phyloP scores from a whole-genome alignment of 2,113 vertebrate genomes.

The Onychostoma macrolepis region DNA sequence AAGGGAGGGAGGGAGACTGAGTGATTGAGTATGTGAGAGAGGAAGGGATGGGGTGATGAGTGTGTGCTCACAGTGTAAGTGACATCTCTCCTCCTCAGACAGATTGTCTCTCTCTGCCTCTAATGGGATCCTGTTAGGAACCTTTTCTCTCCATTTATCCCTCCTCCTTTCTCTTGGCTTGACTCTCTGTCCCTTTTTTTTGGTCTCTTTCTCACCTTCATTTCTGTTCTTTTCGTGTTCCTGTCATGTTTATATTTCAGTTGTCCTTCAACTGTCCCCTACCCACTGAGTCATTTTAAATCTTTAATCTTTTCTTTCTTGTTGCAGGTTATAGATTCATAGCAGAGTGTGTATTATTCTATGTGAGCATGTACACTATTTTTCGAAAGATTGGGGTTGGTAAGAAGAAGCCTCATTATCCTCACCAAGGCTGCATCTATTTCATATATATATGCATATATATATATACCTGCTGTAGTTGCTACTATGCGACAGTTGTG shows the following conservation, averaged over 20 bases:
- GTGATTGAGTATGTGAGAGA: slow-evolving; percentile 63
- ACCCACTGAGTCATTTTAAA: slow-evolving; percentile 64
- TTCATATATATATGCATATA: not conserved
- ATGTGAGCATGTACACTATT: not conserved
- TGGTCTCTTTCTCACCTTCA: slow-evolving; percentile 16
- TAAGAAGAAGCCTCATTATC: not conserved
- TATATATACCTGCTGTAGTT: not conserved
- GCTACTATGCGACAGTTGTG: not conserved
- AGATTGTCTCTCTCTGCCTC: slow-evolving; percentile 72
- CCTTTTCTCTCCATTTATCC: slow-evolving; percentile 57
- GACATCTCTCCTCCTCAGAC: slow-evolving; percentile 79
- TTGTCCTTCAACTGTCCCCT: slow-evolving; percentile 60
- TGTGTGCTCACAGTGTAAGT: slow-evolving; percentile 76
- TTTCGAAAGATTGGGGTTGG: not conserved
- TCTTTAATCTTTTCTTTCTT: slow-evolving; percentile 66
- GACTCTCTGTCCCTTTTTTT: not conserved
- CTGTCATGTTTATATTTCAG: slow-evolving; percentile 58
- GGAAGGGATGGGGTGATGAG: slow-evolving; percentile 71
- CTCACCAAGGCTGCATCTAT: not conserved
- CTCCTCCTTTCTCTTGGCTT: slow-evolving; percentile 20
- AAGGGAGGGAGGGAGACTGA: slow-evolving; percentile 26
- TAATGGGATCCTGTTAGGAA: slow-evolving; percentile 71
- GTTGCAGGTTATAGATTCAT: slow-evolving; percentile 54
- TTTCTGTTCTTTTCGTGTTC: slow-evolving; percentile 42
- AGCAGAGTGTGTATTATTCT: slow-evolving; percentile 23